Conservation (phyloP, 2,113 vertebrate species). For the Lontra canadensis region DNA sequence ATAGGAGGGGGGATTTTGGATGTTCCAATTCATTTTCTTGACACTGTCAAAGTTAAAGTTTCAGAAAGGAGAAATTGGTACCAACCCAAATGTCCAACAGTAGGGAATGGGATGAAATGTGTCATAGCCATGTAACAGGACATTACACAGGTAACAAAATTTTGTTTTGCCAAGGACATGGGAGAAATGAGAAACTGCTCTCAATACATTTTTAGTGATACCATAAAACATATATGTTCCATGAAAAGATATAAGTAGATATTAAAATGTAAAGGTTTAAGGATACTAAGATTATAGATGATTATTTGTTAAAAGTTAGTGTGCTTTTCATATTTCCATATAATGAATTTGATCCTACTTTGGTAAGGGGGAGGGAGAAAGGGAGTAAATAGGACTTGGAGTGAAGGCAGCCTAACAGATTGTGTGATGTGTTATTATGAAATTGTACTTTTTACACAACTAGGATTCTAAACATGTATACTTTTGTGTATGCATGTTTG, state of each 20-base stretch:
- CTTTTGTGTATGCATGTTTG: background rate
- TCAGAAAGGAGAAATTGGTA: slow-evolving; percentile 38
- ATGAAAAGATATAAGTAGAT: background rate
- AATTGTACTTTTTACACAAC: background rate
- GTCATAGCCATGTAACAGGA: background rate
- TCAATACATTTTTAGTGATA: background rate
- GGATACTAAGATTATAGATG: background rate
- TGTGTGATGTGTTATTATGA: background rate
- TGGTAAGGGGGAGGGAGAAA: background rate
- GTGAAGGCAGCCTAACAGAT: background rate
- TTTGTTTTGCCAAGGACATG: background rate
- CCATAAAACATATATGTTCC: background rate
- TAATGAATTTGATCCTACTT: background rate
- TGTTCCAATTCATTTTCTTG: background rate
- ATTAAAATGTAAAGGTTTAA: slow-evolving; percentile 21
- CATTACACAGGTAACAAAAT: background rate
- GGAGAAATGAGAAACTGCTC: background rate
- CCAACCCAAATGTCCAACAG: background rate
- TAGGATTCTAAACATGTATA: background rate
- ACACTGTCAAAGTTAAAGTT: slow-evolving; percentile 24
- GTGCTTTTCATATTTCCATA: background rate
- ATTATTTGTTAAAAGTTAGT: slow-evolving; percentile 13
- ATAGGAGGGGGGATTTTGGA: background rate
- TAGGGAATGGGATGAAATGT: background rate
- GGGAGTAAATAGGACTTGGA: background rate